phyloP scores from a whole-genome alignment of 2,888 invertebrate genomes.

The Trissolcus brochymenae region DNA sequence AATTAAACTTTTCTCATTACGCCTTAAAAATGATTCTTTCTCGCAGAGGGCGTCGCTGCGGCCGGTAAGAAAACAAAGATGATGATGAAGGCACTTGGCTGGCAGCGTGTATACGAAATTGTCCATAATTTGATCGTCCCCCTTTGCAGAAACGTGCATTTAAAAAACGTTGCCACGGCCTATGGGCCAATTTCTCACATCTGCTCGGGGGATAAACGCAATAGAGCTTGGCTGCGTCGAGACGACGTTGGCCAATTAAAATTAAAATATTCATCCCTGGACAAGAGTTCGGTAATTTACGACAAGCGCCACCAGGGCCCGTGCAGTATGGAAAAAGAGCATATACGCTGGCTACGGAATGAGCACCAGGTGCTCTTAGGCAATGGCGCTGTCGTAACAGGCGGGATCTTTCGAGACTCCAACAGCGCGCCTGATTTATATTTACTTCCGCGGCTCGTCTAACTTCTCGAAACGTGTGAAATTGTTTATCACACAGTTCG shows the following conservation, averaged over 20 bases:
- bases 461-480: constrained; percentile 56
- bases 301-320: constrained; percentile 15
- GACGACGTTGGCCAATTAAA: constrained; percentile 50
- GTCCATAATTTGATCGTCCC: constrained; percentile 37
- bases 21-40: constrained; percentile 21
- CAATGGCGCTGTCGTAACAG: constrained; percentile 55
- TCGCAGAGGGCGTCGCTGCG: constrained; percentile 3
- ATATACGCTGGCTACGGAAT: constrained; percentile 26
- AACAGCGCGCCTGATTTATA: constrained; percentile 57
- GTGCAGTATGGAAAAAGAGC: constrained; percentile 32
- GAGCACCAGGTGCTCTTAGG: constrained; percentile 55
- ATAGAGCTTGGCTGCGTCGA: constrained; percentile 20
- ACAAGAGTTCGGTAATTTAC: constrained; percentile 56
- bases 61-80: constrained; percentile 13
- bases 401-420: constrained; percentile 53
- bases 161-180: constrained; percentile 26
- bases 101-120: constrained; percentile 28
- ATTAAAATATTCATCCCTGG: constrained; percentile 59
- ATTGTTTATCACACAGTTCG: constrained; percentile 53
- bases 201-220: constrained; percentile 38
- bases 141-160: constrained; percentile 9
- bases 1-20: constrained; percentile 52
- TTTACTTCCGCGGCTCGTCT: constrained; percentile 57
- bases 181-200: constrained; percentile 43
- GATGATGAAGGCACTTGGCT: constrained; percentile 17